A percentile compares a stretch with the other conserved stretches of the same genome.
These are phyloP conservation scores for Laticauda laticaudata DNA, from an alignment of 2,113 vertebrate species.

Conservation along the genomic window DNA sequence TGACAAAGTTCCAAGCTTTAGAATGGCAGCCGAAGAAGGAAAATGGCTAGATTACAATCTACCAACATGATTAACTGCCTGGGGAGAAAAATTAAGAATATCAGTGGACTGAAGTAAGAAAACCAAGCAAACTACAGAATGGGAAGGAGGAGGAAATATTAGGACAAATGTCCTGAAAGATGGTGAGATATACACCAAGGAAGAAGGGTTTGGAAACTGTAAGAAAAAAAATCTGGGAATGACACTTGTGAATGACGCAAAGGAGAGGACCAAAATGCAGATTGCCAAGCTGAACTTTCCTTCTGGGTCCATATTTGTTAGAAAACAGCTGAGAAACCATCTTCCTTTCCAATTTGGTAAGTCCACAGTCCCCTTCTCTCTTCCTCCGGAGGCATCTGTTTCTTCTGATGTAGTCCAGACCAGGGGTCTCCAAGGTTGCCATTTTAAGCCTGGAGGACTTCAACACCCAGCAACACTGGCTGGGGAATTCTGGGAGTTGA, in stretches of 20 bases:
- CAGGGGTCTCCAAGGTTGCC: too few species aligned
- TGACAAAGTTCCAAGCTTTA: background rate
- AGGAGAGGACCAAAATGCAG: background rate
- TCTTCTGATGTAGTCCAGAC: too few species aligned
- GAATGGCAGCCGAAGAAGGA: background rate
- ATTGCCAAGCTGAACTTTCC: background rate
- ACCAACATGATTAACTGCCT: background rate
- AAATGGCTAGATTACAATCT: too few species aligned
- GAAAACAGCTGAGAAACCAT: background rate
- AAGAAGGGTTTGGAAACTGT: background rate
- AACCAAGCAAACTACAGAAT: background rate
- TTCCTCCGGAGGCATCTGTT: background rate
- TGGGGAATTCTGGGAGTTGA: too few species aligned
- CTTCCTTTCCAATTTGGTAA: too few species aligned
- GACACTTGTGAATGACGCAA: too few species aligned
- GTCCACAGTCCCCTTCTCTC: background rate
- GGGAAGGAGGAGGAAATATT: background rate
- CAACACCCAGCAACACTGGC: too few species aligned
- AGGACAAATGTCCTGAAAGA: background rate
- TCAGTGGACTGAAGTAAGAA: slow-evolving; percentile 7
- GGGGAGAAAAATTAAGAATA: background rate
- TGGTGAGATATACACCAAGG: too few species aligned
- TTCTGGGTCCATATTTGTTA: background rate
- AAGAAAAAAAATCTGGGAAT: background rate
- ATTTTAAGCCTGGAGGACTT: too few species aligned